These are phyloP conservation scores for Dendrocopos noguchii DNA, from an alignment of 2,113 vertebrate species.

Conservation along the genomic window DNA sequence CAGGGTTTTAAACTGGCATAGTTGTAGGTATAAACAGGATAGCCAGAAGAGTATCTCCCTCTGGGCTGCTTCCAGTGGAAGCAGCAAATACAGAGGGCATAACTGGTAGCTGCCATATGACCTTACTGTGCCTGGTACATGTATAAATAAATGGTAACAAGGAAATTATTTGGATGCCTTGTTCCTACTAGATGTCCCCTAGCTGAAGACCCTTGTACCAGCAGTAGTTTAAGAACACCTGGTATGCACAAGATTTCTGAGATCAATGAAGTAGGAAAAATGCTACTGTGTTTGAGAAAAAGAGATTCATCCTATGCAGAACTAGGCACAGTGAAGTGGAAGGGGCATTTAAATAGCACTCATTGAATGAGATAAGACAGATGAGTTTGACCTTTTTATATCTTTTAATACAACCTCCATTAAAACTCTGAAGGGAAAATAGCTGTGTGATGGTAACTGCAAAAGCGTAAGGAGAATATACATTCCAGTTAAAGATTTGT, in stretches of 20 bases:
- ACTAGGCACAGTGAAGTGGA: neutral
- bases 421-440: neutral
- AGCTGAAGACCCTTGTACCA: neutral
- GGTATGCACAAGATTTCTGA: neutral
- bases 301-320: neutral
- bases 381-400: neutral
- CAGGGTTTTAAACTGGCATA: neutral
- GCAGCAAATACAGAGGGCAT: fast-evolving
- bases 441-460: neutral
- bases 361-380: neutral
- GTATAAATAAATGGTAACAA: neutral
- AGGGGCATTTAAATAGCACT: neutral
- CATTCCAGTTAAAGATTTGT: neutral
- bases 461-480: neutral
- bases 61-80: neutral
- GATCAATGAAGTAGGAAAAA: neutral
- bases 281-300: neutral
- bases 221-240: neutral
- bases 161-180: neutral
- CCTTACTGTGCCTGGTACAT: neutral
- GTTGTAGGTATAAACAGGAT: neutral
- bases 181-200: neutral
- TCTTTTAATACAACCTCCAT: neutral
- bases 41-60: neutral
- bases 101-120: fast-evolving